phyloP scores from a whole-genome alignment of 2,797 vertebrate species.

The Tangara arthus region DNA sequence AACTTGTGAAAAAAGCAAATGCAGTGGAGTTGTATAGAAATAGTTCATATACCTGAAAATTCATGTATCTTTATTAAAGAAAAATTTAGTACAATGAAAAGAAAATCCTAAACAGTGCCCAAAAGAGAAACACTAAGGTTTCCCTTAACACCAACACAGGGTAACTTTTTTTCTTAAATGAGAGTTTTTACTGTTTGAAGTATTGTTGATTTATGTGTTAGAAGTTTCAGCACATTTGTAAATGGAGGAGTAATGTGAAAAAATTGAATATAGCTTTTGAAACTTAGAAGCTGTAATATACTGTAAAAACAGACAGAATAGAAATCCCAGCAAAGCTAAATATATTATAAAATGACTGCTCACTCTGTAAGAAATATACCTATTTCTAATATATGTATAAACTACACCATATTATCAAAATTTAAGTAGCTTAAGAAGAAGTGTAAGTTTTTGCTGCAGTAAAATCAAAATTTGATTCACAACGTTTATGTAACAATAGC shows the following conservation, averaged over 20 bases:
- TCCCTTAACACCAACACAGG: background rate
- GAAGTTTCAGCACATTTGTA: background rate
- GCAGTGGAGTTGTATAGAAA: background rate
- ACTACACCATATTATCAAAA: conserved; percentile 24
- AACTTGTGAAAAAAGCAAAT: background rate
- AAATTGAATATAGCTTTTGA: background rate
- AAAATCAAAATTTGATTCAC: conserved; percentile 47
- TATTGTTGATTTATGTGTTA: background rate
- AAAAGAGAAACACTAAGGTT: background rate
- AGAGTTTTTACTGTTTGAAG: background rate
- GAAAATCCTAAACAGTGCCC: background rate
- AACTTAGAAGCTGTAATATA: background rate
- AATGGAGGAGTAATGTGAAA: background rate
- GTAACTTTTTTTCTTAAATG: background rate
- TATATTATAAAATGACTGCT: background rate
- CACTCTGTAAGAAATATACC: background rate
- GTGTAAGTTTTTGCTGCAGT: background rate
- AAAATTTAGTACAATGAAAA: background rate
- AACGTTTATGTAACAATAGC: conserved; percentile 15
- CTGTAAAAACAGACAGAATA: background rate
- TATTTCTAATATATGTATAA: background rate
- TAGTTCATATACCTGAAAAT: background rate
- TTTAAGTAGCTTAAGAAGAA: conserved; percentile 16
- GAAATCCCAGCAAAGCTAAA: background rate
- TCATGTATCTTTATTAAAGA: background rate